Evolutionary conservation across 64 coral and sea anemone species (phyloP).

Genomic region (Montipora cactus): DNA sequence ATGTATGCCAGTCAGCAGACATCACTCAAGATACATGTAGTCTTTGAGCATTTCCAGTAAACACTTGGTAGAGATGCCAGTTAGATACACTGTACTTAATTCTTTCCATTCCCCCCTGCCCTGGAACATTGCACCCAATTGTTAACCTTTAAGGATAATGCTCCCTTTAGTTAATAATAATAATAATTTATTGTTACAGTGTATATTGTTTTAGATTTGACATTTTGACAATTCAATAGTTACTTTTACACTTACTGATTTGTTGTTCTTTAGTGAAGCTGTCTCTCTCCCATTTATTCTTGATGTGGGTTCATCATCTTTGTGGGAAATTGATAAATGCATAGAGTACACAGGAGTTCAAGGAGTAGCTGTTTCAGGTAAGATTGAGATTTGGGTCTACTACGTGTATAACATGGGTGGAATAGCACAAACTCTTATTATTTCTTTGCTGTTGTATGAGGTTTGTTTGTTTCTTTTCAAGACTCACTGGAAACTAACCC

Average conservation of each 20-base stretch:
- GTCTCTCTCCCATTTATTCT: constrained; percentile 38
- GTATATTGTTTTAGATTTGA: too few relatives aligned
- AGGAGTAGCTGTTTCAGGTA: constrained; percentile 35
- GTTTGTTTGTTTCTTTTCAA: not conserved
- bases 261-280: not conserved
- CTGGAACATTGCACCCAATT: too few relatives aligned
- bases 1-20: too few relatives aligned
- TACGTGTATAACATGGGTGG: not conserved
- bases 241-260: not conserved
- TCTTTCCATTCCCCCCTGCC: too few relatives aligned
- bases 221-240: too few relatives aligned
- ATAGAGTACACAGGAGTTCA: constrained; percentile 48
- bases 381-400: not conserved
- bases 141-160: too few relatives aligned
- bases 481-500: constrained; percentile 43
- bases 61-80: too few relatives aligned
- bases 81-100: too few relatives aligned
- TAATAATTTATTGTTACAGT: too few relatives aligned
- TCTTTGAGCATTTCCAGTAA: too few relatives aligned
- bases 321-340: constrained; percentile 50
- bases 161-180: too few relatives aligned
- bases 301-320: constrained; percentile 25
- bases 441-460: not conserved
- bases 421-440: not conserved
- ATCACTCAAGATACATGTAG: too few relatives aligned